Conservation (phyloP, 2,888 invertebrate species). For the Oligia fasciuncula region DNA sequence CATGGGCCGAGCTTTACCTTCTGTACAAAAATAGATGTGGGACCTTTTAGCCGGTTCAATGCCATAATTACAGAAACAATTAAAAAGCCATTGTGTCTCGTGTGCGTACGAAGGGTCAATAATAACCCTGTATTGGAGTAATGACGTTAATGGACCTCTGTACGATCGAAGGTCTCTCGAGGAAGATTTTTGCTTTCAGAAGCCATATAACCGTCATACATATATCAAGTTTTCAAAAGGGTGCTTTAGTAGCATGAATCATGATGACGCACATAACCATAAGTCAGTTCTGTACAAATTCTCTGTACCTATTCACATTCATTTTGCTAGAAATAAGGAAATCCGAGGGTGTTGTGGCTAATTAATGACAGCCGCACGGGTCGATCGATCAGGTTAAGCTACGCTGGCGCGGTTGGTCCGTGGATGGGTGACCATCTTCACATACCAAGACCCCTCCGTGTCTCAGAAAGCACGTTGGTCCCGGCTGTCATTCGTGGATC, state of each 20-base stretch:
- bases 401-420: too few relatives aligned
- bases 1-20: neutral
- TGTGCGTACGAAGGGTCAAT: neutral
- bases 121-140: neutral
- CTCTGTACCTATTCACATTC: neutral
- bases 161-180: neutral
- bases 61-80: too few relatives aligned
- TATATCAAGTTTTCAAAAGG: neutral
- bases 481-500: too few relatives aligned
- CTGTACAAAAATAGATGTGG: neutral
- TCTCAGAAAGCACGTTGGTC: too few relatives aligned
- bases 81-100: too few relatives aligned
- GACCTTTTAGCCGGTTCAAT: neutral
- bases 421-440: too few relatives aligned
- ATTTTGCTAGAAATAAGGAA: slow-evolving; percentile 12
- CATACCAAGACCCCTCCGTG: too few relatives aligned
- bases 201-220: neutral
- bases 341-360: neutral
- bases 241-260: neutral
- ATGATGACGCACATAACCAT: slow-evolving; percentile 25
- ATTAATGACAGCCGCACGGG: too few relatives aligned
- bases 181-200: neutral
- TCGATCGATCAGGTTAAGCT: too few relatives aligned
- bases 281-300: slow-evolving; percentile 5
- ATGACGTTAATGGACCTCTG: neutral